phyloP scores from a whole-genome alignment of 2,113 vertebrate species.

The Tragelaphus buxtoni region DNA sequence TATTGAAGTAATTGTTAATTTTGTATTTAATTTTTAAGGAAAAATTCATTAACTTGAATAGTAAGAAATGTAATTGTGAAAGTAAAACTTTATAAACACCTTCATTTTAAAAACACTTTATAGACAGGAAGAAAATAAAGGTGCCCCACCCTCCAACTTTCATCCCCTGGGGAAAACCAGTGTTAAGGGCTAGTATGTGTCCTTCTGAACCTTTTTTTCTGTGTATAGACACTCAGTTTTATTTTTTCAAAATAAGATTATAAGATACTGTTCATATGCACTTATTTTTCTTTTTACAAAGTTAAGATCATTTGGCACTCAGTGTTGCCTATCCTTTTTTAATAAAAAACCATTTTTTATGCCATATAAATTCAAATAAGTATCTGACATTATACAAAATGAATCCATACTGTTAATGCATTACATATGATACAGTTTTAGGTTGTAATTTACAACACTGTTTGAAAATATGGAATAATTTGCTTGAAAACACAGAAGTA shows the following conservation, averaged over 20 bases:
- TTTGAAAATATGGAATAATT: not conserved
- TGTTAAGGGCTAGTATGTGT: not conserved
- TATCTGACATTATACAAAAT: not conserved
- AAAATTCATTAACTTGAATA: not conserved
- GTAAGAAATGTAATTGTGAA: not conserved
- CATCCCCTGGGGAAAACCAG: not conserved
- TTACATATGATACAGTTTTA: not conserved
- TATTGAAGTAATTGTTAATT: not conserved
- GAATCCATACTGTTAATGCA: not conserved
- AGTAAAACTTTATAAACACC: not conserved
- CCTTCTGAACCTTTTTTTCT: not conserved
- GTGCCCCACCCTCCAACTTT: not conserved
- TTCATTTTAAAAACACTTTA: not conserved
- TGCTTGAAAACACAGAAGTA: not conserved
- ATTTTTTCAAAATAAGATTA: not conserved
- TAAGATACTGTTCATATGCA: not conserved
- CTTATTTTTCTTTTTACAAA: slow-evolving; percentile 5
- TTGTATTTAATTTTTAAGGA: slow-evolving; percentile 5
- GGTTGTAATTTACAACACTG: not conserved
- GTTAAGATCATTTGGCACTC: not conserved
- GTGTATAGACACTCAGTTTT: not conserved
- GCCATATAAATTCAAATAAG: fast-evolving
- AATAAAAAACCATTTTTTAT: not conserved
- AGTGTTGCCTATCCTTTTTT: not conserved
- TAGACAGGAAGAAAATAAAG: not conserved